Base-by-base conservation (phyloP, 2,888 invertebrate species). In the Nephrotoma appendiculata region DNA sequence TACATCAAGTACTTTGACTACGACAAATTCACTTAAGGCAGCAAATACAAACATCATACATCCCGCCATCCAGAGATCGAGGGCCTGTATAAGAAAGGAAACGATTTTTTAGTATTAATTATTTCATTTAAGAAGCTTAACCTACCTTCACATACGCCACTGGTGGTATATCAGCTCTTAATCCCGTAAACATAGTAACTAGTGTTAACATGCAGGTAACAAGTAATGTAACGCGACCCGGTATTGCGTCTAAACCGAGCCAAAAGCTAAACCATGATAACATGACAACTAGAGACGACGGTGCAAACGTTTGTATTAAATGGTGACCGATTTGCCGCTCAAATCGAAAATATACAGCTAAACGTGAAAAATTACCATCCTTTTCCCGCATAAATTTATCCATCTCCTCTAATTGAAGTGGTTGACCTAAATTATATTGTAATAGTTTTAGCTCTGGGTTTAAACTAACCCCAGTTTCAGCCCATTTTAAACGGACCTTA, bases 221-320 rank as follows among this genome's bases (percentile, higher is more conserved):
- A 86, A 97, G 92, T 43, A 97, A 91, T 0, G 96, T 96, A 7
- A 96, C 96, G 85, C 97, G 92, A 0, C 96, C 97, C 2, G 97
- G 96, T 86, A 96, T 95, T 0, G 96, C 96, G 89, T 97, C 97
- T 89, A 96, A 91, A 86, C 96, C 96, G 43, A 97, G 91, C 96
- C 96, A 97, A 90, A 97, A 97, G 89, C 96, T 96, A 90, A 96
- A 96, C 96, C 96, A 97, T 3, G 96, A 96, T 6, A 97, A 90
- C 93, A 96, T 95, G 9, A 97, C 96, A 6, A 97, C 96, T 44
- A 97, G 91, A 0, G 95, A 95, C 1, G 96, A 96, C 0, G 97
- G 97, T 0, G 96, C 96, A 90, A 96, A 97, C 6, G 96, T 96
- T 91, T 96, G 96, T 88, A 96, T 96, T 86, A 97, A 91, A 89